Percentiles rank a stretch among this genome's conserved stretches.
Evolutionary conservation across 53 echinoderm and acorn worm genomes (phyloP).

Genomic region (Actinopyga echinites): DNA sequence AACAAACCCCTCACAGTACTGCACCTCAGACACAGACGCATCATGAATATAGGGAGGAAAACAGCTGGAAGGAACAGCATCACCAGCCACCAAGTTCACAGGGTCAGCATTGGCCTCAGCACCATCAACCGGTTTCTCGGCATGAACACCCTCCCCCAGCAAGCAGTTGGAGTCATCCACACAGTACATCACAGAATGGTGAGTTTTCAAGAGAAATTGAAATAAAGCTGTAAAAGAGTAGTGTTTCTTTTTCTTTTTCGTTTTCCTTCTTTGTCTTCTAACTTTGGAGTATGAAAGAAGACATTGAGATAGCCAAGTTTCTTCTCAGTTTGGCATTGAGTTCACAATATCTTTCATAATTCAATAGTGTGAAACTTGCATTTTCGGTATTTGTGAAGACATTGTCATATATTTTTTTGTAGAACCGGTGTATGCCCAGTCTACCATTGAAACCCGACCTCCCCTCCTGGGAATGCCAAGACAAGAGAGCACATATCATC

Average conservation of each 20-base stretch:
- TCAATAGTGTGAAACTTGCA: too few species aligned
- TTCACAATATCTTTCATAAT: too few species aligned
- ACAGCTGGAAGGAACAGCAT: background rate
- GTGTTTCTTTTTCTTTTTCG: too few species aligned
- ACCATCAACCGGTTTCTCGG: background rate
- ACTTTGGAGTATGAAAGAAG: too few species aligned
- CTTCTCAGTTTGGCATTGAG: too few species aligned
- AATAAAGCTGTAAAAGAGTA: too few species aligned
- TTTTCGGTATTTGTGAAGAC: too few species aligned
- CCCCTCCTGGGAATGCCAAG: background rate
- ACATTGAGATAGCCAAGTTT: too few species aligned
- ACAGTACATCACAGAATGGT: background rate
- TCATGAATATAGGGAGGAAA: background rate
- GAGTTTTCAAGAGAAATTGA: too few species aligned
- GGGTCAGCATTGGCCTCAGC: background rate
- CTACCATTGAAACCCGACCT: background rate
- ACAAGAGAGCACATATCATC: background rate
- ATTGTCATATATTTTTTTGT: background rate
- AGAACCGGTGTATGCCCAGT: slow-evolving; percentile 30
- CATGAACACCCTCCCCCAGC: background rate
- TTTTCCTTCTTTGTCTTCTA: too few species aligned
- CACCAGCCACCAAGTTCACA: background rate
- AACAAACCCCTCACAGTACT: background rate
- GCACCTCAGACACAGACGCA: background rate
- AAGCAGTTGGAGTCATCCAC: slow-evolving; percentile 5